Conservation (phyloP, 2,888 invertebrate genomes). For the Pasiphila rectangulata region DNA sequence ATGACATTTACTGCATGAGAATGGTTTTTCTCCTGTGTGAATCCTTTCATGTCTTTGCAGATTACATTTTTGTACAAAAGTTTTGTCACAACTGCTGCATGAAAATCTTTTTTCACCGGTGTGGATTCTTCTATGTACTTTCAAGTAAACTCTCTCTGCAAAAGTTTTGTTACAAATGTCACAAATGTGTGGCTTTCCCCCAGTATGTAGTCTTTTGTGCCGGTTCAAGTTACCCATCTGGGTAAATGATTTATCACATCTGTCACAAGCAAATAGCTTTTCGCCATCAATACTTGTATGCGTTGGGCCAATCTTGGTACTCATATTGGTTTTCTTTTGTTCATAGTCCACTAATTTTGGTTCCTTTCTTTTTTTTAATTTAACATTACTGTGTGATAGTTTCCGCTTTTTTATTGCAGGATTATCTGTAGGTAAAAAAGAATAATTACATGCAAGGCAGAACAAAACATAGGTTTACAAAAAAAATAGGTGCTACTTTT, state of each 20-base stretch:
- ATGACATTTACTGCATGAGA: conserved; percentile 14
- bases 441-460: no score
- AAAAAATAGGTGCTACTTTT: no score
- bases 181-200: conserved; percentile 18
- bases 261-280: conserved; percentile 14
- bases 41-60: conserved; percentile 20
- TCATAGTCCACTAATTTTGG: background rate
- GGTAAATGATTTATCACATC: conserved; percentile 16
- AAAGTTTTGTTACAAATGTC: conserved; percentile 20
- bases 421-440: conserved; percentile 9
- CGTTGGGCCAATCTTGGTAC: no score
- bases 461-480: no score
- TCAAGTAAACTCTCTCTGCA: conserved; percentile 18
- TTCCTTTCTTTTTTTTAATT: conserved; percentile 9
- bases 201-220: conserved; percentile 20
- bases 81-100: conserved; percentile 18
- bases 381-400: conserved; percentile 7
- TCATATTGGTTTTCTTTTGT: background rate
- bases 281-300: background rate
- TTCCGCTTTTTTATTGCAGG: background rate
- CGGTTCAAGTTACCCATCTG: conserved; percentile 20
- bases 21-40: conserved; percentile 22
- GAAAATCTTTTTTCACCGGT: conserved; percentile 18
- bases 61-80: conserved; percentile 20
- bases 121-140: conserved; percentile 17